Evolutionary conservation across 2,797 vertebrate genomes (phyloP).

Genomic region (Brachyrhaphis roseni): DNA sequence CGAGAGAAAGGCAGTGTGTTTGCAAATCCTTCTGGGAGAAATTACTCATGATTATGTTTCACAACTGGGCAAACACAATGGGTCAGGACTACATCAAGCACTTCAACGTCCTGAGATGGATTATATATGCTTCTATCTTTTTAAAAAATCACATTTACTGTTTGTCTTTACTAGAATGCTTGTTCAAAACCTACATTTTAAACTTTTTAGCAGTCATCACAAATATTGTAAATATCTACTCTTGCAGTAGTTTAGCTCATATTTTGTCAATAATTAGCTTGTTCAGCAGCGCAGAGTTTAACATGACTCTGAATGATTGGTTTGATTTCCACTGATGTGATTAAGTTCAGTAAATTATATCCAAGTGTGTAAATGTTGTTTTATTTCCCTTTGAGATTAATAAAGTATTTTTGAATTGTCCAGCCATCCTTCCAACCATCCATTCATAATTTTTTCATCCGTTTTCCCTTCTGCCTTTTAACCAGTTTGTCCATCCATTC

Average conservation of each 20-base stretch:
- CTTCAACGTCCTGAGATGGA: background rate
- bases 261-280: too few relatives aligned
- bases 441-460: too few relatives aligned
- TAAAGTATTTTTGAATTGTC: too few relatives aligned
- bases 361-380: too few relatives aligned
- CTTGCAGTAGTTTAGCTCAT: background rate
- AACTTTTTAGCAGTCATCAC: background rate
- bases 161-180: background rate
- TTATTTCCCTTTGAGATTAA: too few relatives aligned
- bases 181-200: background rate
- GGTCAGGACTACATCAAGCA: background rate
- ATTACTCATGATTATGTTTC: slow-evolving; percentile 20
- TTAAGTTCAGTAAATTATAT: too few relatives aligned
- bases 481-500: too few relatives aligned
- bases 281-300: too few relatives aligned
- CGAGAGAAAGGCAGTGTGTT: slow-evolving; percentile 22
- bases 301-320: too few relatives aligned
- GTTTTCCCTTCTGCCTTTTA: too few relatives aligned
- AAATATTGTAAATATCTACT: background rate
- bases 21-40: slow-evolving; percentile 22
- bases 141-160: background rate
- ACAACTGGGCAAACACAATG: slow-evolving; percentile 1
- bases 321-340: too few relatives aligned
- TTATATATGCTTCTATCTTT: background rate
- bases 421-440: too few relatives aligned